Conservation (phyloP, 2,113 vertebrate genomes). For the Larimichthys polyactis region DNA sequence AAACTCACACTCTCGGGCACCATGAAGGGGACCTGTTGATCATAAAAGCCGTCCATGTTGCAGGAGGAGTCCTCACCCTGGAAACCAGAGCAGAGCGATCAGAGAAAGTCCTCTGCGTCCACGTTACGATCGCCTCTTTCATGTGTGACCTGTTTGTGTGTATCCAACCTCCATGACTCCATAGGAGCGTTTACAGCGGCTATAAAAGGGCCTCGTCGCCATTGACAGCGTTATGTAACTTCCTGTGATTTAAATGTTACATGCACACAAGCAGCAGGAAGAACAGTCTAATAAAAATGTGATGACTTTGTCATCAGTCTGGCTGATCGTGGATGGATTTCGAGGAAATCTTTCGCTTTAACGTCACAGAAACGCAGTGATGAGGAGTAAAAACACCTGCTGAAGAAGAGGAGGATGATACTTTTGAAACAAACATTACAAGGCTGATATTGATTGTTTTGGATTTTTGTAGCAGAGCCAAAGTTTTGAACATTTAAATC, state of each 20-base stretch:
- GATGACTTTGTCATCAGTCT: not conserved
- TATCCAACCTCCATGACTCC: not conserved
- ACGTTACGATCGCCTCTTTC: not conserved
- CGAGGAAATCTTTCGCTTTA: no score
- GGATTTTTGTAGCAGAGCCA: no score
- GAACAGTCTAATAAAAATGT: not conserved
- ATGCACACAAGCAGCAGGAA: not conserved
- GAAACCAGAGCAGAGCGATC: conserved; percentile 4
- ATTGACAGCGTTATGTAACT: conserved; percentile 17
- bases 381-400: not conserved
- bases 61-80: conserved; percentile 61
- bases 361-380: no score
- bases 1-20: conserved; percentile 90
- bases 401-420: not conserved
- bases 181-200: not conserved
- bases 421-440: no score
- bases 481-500: no score
- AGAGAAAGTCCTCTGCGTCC: not conserved
- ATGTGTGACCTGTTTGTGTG: not conserved
- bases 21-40: conserved; percentile 95
- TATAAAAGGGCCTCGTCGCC: conserved; percentile 18
- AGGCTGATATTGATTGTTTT: no score
- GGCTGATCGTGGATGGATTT: not conserved
- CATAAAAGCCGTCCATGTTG: conserved; percentile 95
- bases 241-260: not conserved